A percentile compares a stretch with the other conserved stretches of the same genome.
These are phyloP conservation scores for Semaprochilodus insignis DNA, from an alignment of 2,797 vertebrate species.

Conservation along the genomic window DNA sequence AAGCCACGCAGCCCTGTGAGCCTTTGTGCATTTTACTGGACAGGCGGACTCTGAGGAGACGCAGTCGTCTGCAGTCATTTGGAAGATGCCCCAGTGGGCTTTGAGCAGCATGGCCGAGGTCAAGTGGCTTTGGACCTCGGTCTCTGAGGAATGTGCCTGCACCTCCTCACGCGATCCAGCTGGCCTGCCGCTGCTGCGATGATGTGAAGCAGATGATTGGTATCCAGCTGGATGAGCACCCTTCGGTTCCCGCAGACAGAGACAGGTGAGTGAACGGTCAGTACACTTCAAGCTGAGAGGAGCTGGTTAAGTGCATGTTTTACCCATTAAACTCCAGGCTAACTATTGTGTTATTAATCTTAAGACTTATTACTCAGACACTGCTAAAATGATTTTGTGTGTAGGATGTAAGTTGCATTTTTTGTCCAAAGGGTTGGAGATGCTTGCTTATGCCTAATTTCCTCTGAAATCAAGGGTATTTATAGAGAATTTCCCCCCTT, in stretches of 20 bases:
- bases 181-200: conserved; percentile 1
- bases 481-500: too few relatives aligned
- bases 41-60: conserved; percentile 15
- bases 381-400: not conserved
- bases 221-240: conserved; percentile 29
- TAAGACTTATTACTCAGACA: not conserved
- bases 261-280: conserved; percentile 25
- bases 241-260: conserved; percentile 9
- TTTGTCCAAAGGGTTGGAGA: too few relatives aligned
- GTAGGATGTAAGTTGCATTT: too few relatives aligned
- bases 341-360: not conserved
- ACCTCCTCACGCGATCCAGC: conserved; percentile 8
- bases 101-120: conserved; percentile 59
- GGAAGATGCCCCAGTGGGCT: conserved; percentile 62
- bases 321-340: not conserved
- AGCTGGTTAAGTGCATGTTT: not conserved
- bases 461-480: too few relatives aligned
- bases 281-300: not conserved
- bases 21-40: conserved; percentile 32
- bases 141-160: conserved; percentile 41
- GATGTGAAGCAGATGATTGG: conserved; percentile 31
- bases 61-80: conserved; percentile 65
- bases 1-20: conserved; percentile 21
- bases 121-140: conserved; percentile 34
- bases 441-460: too few relatives aligned